These are phyloP conservation scores for Elymnias hypermnestra DNA, from an alignment of 1,140 invertebrate species.

Conservation along the genomic window DNA sequence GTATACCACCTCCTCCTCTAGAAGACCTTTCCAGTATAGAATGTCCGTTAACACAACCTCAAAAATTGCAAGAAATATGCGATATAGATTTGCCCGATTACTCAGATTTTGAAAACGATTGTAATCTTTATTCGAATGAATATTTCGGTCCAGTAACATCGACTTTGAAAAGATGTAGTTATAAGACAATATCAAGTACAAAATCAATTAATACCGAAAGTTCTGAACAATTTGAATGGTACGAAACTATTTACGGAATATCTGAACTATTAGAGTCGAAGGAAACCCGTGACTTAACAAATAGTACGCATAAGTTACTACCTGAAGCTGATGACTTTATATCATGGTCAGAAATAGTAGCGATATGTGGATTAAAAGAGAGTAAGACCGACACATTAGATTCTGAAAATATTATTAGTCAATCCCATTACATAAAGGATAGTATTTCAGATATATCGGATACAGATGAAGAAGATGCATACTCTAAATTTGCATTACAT, in stretches of 20 bases:
- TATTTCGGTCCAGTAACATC: conserved; percentile 36
- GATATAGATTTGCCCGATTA: conserved; percentile 52
- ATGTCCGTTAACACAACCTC: conserved; percentile 21
- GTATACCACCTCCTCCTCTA: conserved; percentile 47
- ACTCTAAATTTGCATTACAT: conserved; percentile 48
- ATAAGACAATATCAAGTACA: conserved; percentile 34
- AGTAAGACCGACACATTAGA: conserved; percentile 31
- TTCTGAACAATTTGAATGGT: conserved; percentile 42
- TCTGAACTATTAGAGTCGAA: conserved; percentile 36
- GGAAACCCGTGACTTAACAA: conserved; percentile 17
- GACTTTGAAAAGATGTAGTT: conserved; percentile 38
- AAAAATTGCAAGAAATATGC: conserved; percentile 26
- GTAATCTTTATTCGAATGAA: conserved; percentile 25
- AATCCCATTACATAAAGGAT: conserved; percentile 33
- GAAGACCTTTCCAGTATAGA: conserved; percentile 22
- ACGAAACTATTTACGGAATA: conserved; percentile 59
- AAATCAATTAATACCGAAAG: conserved; percentile 27
- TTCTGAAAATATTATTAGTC: conserved; percentile 45
- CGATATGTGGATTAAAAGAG: conserved; percentile 37
- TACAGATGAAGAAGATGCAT: conserved; percentile 41
- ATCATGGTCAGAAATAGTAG: conserved; percentile 56
- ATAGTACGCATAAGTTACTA: conserved; percentile 14
- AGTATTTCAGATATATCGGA: conserved; percentile 29
- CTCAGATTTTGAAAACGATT: conserved; percentile 46
- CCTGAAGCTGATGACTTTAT: conserved; percentile 28